These are phyloP conservation scores for Ginglymostoma cirratum DNA, from an alignment of 2,113 vertebrate species.

Conservation along the genomic window DNA sequence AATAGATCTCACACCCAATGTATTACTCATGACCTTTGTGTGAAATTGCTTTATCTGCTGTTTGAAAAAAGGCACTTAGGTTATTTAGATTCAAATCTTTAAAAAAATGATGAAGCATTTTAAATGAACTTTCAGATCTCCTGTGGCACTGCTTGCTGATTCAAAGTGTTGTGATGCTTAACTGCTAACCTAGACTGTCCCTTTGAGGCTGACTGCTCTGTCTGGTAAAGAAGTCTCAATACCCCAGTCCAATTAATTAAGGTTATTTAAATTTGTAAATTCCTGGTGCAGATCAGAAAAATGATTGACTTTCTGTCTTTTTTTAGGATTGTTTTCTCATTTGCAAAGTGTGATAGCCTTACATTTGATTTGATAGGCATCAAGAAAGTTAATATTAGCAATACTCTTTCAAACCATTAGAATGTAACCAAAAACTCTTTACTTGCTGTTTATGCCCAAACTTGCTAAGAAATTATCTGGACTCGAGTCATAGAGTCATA, in stretches of 20 bases:
- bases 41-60: background rate
- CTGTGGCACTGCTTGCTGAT: background rate
- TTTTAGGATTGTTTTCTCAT: background rate
- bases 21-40: background rate
- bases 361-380: background rate
- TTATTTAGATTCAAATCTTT: background rate
- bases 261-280: background rate
- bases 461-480: background rate
- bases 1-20: background rate
- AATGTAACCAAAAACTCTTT: background rate
- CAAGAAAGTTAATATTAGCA: background rate
- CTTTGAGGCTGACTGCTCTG: background rate
- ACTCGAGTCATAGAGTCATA: background rate
- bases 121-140: background rate
- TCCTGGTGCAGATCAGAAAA: background rate
- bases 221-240: background rate
- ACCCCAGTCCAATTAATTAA: background rate
- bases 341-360: background rate
- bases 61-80: background rate
- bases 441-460: background rate
- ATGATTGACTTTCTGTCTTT: background rate
- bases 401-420: background rate
- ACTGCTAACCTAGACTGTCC: background rate
- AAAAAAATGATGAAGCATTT: background rate
- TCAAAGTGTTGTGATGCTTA: background rate